These are phyloP conservation scores for Stenichneumon culpator DNA, from an alignment of 2,888 invertebrate genomes.

Conservation along the genomic window DNA sequence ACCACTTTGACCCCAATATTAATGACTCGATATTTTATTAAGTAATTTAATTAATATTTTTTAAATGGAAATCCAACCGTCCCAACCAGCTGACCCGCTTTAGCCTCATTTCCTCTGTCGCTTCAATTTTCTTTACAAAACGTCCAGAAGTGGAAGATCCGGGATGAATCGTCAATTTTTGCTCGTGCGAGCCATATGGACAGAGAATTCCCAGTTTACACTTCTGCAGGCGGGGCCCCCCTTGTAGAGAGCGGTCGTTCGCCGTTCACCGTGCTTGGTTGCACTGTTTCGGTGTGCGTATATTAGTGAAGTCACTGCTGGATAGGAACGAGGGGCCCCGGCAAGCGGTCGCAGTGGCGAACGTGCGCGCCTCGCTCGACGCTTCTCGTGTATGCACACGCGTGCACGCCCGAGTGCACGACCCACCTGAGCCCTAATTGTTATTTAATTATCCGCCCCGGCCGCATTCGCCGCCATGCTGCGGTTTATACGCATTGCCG, in stretches of 20 bases:
- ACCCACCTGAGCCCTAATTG: slow-evolving; percentile 81
- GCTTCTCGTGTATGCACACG: slow-evolving; percentile 63
- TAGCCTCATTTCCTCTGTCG: background rate
- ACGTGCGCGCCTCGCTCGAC: slow-evolving; percentile 48
- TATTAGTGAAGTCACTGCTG: slow-evolving; percentile 21
- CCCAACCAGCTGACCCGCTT: background rate
- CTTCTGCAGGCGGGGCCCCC: slow-evolving; percentile 50
- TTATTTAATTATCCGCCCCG: slow-evolving; percentile 82
- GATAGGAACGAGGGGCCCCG: slow-evolving; percentile 34
- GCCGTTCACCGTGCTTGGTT: slow-evolving; percentile 44
- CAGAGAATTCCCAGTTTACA: slow-evolving; percentile 37
- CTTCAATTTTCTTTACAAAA: slow-evolving; percentile 10
- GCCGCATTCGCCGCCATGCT: slow-evolving; percentile 77
- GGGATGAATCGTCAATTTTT: slow-evolving; percentile 79
- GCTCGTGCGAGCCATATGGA: slow-evolving; percentile 57
- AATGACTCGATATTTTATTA: too few relatives aligned
- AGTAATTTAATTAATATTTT: too few relatives aligned
- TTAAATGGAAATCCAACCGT: background rate
- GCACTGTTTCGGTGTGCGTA: slow-evolving; percentile 33
- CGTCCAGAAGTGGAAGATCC: slow-evolving; percentile 70
- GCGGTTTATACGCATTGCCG: slow-evolving; percentile 83
- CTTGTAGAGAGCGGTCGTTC: slow-evolving; percentile 21
- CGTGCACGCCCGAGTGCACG: slow-evolving; percentile 73
- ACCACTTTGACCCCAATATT: too few relatives aligned
- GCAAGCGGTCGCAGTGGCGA: slow-evolving; percentile 40